Base-by-base conservation (phyloP, 2,888 invertebrate genomes). In the Nemotelus nigrinus region DNA sequence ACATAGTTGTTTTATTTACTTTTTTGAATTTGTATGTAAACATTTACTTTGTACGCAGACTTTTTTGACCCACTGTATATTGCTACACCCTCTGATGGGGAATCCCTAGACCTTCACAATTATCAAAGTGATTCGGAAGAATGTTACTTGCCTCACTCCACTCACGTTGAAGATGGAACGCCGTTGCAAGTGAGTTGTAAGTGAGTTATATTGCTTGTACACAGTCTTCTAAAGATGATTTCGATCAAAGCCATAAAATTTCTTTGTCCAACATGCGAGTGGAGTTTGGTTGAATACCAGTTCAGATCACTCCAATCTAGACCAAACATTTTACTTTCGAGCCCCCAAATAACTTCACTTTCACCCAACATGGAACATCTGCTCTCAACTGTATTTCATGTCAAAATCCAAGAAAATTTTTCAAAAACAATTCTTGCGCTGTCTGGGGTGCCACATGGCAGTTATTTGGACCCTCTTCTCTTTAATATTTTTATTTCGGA, bases 311-410 rank as follows among this genome's bases (percentile, higher is more conserved):
- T 57, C 10, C 10, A 8, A 57, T 3, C 57, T 57, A 25, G 57
- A 57, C n/a, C 57, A 57, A 57, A 8, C n/a, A 57, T 57, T 57
- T 25, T 8, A 57, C 1, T 57, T 10, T 57, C 5, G 57, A 57
- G 10, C 57, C 25, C 25, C 25, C 25, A 25, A 25, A 25, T 25
- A 25, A 25, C 25, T 25, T 25, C 25, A 25, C 25, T 25, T 10
- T 3, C 57, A 57, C n/a, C 57, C 57, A 57, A 25, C 57, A 57
- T 57, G 57, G 57, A 57, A 10, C 57, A 57, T 57, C 57, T 25
- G 57, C 10, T 57, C 10, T 50, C 50, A 50, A 50, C 50, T 50
- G 50, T 6, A 10, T 7, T 6, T 7, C 50, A 25, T 25, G 25
- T 10, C 6, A 50, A 10, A 50, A 50, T 10, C 7, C 50, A 50